phyloP scores from a whole-genome alignment of 2,113 vertebrate genomes.

The Periophthalmodon schlosseri region DNA sequence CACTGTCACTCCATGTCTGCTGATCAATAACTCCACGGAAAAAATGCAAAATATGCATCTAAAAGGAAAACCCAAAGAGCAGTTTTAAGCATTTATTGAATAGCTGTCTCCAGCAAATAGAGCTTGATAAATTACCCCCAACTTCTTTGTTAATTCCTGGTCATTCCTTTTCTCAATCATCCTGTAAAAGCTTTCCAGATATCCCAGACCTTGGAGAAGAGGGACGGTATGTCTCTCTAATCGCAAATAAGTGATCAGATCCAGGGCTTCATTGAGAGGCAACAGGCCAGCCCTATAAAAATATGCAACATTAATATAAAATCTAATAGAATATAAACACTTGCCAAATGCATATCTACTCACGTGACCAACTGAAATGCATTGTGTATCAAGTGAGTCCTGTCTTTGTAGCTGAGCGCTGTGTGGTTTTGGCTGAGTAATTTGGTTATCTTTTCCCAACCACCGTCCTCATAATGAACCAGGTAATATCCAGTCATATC shows the following conservation, averaged over 20 bases:
- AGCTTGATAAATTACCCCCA: constrained; percentile 65
- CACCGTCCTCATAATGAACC: constrained; percentile 78
- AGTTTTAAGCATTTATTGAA: background rate
- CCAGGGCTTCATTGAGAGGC: constrained; percentile 68
- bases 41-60: constrained; percentile 77
- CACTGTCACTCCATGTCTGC: constrained; percentile 76
- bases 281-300: constrained; percentile 71
- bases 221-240: constrained; percentile 75
- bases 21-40: constrained; percentile 74
- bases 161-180: constrained; percentile 71
- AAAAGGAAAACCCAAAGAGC: constrained; percentile 20
- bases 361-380: constrained; percentile 81
- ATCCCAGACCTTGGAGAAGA: constrained; percentile 74
- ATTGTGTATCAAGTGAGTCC: constrained; percentile 78
- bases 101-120: background rate
- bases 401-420: constrained; percentile 78
- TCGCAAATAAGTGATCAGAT: constrained; percentile 76
- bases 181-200: constrained; percentile 72
- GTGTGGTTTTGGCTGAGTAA: constrained; percentile 79
- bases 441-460: constrained; percentile 73
- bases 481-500: constrained; percentile 83
- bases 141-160: constrained; percentile 58
- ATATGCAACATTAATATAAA: constrained; percentile 10
- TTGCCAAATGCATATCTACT: constrained; percentile 28
- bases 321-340: background rate